Percentiles rank a stretch among this genome's conserved stretches.
Conservation (phyloP, 30 jellyfish, hydroid and myxozoan species). For the Hydractinia echinata region DNA sequence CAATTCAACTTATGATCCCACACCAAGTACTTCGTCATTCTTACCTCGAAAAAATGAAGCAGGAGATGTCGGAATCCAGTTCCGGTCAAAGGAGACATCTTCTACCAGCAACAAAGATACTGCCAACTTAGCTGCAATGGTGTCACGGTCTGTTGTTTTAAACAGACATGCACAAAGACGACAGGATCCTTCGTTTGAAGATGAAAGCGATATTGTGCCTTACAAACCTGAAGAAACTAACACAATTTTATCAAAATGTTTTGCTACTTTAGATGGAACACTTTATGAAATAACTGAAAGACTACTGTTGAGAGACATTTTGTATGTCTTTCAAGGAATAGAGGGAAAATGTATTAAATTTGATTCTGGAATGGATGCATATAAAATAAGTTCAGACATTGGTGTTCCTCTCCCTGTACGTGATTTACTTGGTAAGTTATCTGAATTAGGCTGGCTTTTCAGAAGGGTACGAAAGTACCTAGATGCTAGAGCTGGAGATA, state of each 20-base stretch:
- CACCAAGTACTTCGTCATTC: constrained; percentile 70
- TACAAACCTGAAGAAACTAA: constrained; percentile 50
- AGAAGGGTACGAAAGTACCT: constrained; percentile 77
- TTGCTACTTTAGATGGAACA: constrained; percentile 66
- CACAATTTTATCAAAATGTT: constrained; percentile 50
- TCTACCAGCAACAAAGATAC: constrained; percentile 54
- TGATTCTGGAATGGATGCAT: constrained; percentile 83
- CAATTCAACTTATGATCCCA: constrained; percentile 53
- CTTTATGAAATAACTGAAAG: constrained; percentile 88
- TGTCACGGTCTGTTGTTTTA: constrained; percentile 67
- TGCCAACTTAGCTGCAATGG: constrained; percentile 92
- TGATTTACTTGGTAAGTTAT: constrained; percentile 74
- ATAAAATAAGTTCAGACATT: constrained; percentile 59
- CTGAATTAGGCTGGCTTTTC: constrained; percentile 93
- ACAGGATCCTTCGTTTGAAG: constrained; percentile 29
- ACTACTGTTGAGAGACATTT: constrained; percentile 71
- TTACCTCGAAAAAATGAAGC: constrained; percentile 59
- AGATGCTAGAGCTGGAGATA: constrained; percentile 87
- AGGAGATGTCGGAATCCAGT: constrained; percentile 26
- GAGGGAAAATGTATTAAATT: constrained; percentile 79
- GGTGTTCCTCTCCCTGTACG: constrained; percentile 96
- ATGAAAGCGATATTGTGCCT: constrained; percentile 41
- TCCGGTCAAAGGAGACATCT: constrained; percentile 24
- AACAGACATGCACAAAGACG: constrained; percentile 17
- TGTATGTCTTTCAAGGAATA: constrained; percentile 95